Percentiles rank a stretch among this genome's conserved stretches.
These are phyloP conservation scores for Dioctria rufipes DNA, from an alignment of 2,888 invertebrate species.

Conservation along the genomic window DNA sequence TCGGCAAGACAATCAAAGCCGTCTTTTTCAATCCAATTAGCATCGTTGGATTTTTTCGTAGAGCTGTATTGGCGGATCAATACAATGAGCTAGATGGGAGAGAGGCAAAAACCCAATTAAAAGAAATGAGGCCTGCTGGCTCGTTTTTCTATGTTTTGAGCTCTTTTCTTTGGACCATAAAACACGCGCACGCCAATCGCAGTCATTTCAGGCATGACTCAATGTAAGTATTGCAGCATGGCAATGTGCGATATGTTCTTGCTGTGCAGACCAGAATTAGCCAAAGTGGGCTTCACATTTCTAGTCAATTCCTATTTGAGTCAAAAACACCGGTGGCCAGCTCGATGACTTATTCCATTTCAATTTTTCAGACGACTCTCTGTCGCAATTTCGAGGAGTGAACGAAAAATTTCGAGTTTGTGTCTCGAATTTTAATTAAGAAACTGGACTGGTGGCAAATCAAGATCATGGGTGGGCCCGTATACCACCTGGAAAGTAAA, in stretches of 20 bases:
- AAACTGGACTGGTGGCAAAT: constrained; percentile 35
- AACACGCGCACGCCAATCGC: constrained; percentile 43
- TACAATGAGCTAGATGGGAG: constrained; percentile 26
- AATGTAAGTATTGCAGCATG: constrained; percentile 27
- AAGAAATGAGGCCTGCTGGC: constrained; percentile 57
- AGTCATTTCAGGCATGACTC: constrained; percentile 47
- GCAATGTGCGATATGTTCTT: constrained; percentile 50
- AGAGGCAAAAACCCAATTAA: constrained; percentile 59
- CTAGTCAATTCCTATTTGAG: constrained; percentile 51
- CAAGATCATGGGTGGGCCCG: constrained; percentile 46
- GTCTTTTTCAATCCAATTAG: constrained; percentile 59
- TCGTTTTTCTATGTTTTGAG: constrained; percentile 53
- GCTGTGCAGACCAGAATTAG: constrained; percentile 13
- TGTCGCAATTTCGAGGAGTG: constrained; percentile 58
- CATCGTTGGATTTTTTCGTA: constrained; percentile 53
- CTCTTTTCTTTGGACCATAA: constrained; percentile 35
- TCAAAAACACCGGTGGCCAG: constrained; percentile 30
- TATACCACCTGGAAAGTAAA: constrained; percentile 29
- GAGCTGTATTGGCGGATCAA: constrained; percentile 36
- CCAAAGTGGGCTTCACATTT: constrained; percentile 30
- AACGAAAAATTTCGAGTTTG: constrained; percentile 58
- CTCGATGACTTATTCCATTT: not conserved
- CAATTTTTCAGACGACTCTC: constrained; percentile 31
- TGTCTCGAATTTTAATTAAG: constrained; percentile 57
- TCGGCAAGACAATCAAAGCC: constrained; percentile 59